phyloP scores from a whole-genome alignment of 2,888 invertebrate species.

The Chrysotoxum bicinctum region DNA sequence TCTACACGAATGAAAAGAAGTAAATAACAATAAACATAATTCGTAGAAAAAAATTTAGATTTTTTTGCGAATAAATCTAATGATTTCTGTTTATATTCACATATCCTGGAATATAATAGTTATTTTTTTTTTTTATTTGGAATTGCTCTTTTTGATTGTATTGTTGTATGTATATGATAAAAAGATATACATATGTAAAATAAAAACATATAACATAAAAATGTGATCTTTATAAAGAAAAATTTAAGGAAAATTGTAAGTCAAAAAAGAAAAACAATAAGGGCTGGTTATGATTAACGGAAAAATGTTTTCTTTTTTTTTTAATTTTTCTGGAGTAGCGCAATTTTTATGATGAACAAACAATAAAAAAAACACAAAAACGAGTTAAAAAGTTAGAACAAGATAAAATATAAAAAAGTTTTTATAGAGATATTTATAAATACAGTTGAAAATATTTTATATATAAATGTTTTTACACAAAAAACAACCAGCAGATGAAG shows the following conservation, averaged over 20 bases:
- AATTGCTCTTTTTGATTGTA: neutral
- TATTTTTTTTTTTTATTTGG: neutral
- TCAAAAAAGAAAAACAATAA: conserved; percentile 76
- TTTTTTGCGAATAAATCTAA: neutral
- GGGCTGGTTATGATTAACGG: conserved; percentile 82
- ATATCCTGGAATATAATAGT: too few relatives aligned
- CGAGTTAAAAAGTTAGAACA: conserved; percentile 44
- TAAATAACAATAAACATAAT: neutral
- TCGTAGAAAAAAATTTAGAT: neutral
- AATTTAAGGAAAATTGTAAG: too few relatives aligned
- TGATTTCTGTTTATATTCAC: too few relatives aligned
- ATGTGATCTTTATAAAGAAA: conserved; percentile 68
- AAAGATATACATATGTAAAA: conserved; percentile 50
- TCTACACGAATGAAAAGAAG: neutral
- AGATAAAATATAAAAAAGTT: conserved; percentile 61
- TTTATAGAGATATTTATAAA: conserved; percentile 70
- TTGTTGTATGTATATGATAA: too few relatives aligned
- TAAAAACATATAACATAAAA: conserved; percentile 52
- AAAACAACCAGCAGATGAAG: conserved; percentile 56
- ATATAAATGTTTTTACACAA: conserved; percentile 70
- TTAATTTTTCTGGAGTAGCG: conserved; percentile 52
- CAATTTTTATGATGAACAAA: conserved; percentile 45
- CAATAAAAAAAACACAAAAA: conserved; percentile 47
- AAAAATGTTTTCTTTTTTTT: conserved; percentile 74
- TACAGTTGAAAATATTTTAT: conserved; percentile 71